Evolutionary conservation across 2,113 vertebrate species (phyloP).

Genomic region (Tupaia chinensis): DNA sequence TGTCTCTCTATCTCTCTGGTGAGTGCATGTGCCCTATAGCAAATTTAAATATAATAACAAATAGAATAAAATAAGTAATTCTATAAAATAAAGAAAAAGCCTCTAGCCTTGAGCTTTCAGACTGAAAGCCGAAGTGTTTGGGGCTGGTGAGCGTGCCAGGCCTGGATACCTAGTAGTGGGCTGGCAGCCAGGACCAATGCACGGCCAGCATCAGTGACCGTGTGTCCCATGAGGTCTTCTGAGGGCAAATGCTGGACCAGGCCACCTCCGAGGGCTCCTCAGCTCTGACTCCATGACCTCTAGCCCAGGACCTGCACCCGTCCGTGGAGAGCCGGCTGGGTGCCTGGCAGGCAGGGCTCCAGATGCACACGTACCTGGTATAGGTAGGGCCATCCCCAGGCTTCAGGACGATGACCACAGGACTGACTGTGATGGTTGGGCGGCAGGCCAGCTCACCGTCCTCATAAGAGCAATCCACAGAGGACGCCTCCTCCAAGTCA

Average conservation of each 20-base stretch:
- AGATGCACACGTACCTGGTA: constrained; percentile 42
- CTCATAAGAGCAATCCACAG: constrained; percentile 93
- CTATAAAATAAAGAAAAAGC: no score
- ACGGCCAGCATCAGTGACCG: neutral
- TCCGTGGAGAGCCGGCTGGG: neutral
- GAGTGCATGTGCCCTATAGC: no score
- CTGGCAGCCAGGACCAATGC: neutral
- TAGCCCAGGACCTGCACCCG: neutral
- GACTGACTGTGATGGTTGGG: constrained; percentile 89
- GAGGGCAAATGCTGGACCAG: neutral
- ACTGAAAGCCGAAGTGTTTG: neutral
- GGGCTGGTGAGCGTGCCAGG: neutral
- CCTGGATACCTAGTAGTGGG: neutral
- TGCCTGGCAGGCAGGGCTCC: neutral
- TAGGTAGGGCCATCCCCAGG: constrained; percentile 84
- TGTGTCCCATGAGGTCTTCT: neutral
- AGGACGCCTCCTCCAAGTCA: constrained; percentile 84
- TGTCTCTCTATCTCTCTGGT: no score
- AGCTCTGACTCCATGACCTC: neutral
- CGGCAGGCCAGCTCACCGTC: constrained; percentile 86
- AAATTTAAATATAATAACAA: no score
- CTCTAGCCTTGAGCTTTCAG: neutral
- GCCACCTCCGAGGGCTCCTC: neutral
- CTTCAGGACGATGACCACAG: constrained; percentile 85
- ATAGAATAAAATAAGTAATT: no score